Evolutionary conservation across 2,797 vertebrate genomes (phyloP).

Genomic region (Pelochelys cantorii): DNA sequence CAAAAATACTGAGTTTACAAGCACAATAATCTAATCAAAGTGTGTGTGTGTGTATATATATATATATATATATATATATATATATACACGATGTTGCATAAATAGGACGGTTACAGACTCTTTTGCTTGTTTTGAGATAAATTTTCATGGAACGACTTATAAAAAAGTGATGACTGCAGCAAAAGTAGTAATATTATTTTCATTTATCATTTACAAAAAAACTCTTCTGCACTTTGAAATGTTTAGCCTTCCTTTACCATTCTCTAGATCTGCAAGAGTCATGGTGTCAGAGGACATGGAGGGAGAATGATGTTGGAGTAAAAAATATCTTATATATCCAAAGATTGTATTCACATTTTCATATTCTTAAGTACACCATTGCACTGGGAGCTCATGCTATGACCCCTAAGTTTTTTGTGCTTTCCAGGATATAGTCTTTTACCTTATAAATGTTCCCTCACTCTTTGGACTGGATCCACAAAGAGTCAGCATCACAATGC

Average conservation of each 20-base stretch:
- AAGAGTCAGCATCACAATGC: too few species aligned
- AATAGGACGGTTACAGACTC: background rate
- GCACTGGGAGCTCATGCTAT: too few species aligned
- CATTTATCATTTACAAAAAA: background rate
- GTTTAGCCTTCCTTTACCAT: background rate
- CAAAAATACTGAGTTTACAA: background rate
- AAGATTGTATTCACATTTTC: background rate
- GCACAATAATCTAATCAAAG: background rate
- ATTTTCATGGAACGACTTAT: rapidly evolving
- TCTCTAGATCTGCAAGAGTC: background rate
- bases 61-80: too few species aligned
- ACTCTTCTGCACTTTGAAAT: background rate
- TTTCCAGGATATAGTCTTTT: background rate
- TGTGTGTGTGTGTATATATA: too few species aligned
- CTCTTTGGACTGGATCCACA: too few species aligned
- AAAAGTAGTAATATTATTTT: background rate
- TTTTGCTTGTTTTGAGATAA: background rate
- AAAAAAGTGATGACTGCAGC: background rate
- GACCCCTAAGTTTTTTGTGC: background rate
- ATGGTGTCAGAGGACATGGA: background rate
- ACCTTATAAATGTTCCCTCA: background rate
- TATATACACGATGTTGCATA: background rate
- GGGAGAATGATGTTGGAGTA: too few species aligned
- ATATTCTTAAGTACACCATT: too few species aligned
- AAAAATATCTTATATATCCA: background rate